phyloP scores from a whole-genome alignment of 2,888 invertebrate species.

The Drosophila paramelanica region DNA sequence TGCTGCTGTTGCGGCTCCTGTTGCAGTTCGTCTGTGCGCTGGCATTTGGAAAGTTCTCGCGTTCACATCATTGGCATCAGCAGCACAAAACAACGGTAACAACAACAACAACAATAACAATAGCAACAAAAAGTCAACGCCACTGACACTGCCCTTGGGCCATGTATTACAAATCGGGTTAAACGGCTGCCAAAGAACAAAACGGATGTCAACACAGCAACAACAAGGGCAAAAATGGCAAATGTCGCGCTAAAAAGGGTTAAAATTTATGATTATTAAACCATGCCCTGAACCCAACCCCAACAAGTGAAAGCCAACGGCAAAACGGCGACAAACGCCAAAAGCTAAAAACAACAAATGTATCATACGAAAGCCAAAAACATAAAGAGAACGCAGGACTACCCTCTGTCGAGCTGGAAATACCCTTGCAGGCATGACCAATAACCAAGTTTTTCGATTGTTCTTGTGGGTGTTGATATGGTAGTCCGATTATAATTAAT shows the following conservation, averaged over 20 bases:
- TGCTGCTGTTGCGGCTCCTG: conserved; percentile 16
- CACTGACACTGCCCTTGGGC: conserved; percentile 65
- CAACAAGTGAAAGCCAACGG: conserved; percentile 29
- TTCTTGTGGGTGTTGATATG: too few relatives aligned
- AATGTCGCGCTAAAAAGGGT: conserved; percentile 70
- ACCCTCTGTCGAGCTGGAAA: conserved; percentile 3
- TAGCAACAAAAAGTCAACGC: conserved; percentile 26
- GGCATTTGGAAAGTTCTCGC: conserved; percentile 57
- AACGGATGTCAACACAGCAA: conserved; percentile 70
- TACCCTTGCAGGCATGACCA: conserved; percentile 3
- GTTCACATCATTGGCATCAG: conserved; percentile 31
- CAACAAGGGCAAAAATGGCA: conserved; percentile 38
- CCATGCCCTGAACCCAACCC: conserved; percentile 35
- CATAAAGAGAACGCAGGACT: conserved; percentile 3
- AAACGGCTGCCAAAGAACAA: conserved; percentile 65
- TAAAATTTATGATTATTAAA: conserved; percentile 80
- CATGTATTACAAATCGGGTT: conserved; percentile 67
- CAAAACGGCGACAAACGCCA: conserved; percentile 51
- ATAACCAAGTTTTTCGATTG: not conserved
- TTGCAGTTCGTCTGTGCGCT: conserved; percentile 29
- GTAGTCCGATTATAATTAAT: not conserved
- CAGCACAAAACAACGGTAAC: not conserved
- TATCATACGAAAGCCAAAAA: conserved; percentile 36
- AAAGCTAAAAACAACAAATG: conserved; percentile 57
- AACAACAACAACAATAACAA: not conserved